phyloP scores from a whole-genome alignment of 2,113 vertebrate genomes.

The Lasiurus borealis region DNA sequence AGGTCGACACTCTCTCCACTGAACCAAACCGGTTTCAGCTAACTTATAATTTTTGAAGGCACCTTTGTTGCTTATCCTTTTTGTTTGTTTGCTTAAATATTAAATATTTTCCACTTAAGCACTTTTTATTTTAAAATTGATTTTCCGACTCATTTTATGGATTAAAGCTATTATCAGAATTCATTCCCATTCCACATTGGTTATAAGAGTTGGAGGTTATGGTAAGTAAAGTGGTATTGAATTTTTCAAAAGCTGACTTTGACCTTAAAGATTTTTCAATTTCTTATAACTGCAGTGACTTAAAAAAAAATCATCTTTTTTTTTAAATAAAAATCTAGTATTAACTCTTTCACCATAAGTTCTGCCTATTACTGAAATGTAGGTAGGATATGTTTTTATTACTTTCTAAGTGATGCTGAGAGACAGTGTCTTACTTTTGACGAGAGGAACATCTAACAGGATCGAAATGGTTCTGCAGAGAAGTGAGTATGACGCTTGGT shows the following conservation, averaged over 20 bases:
- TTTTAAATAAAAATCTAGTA: neutral
- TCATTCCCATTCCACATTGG: neutral
- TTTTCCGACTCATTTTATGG: neutral
- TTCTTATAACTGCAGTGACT: neutral
- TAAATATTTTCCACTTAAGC: constrained; percentile 9
- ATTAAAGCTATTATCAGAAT: neutral
- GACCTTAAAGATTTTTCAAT: neutral
- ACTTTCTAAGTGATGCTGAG: neutral
- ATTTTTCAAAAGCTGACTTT: constrained; percentile 33
- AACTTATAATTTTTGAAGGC: neutral
- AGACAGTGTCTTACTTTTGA: neutral
- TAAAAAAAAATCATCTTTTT: too few relatives aligned
- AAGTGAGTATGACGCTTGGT: neutral
- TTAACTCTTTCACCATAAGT: neutral
- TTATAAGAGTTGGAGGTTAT: neutral
- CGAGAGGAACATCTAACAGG: neutral
- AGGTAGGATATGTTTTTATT: neutral
- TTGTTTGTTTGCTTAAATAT: neutral
- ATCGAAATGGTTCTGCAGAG: neutral
- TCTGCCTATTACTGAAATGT: neutral
- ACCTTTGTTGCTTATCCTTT: neutral
- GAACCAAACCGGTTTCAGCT: neutral
- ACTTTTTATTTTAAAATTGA: constrained; percentile 1
- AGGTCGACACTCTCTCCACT: too few relatives aligned
- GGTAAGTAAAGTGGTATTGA: neutral